Evolutionary conservation across 2,888 invertebrate species (phyloP).

Genomic region (Brachyopa scutellaris): DNA sequence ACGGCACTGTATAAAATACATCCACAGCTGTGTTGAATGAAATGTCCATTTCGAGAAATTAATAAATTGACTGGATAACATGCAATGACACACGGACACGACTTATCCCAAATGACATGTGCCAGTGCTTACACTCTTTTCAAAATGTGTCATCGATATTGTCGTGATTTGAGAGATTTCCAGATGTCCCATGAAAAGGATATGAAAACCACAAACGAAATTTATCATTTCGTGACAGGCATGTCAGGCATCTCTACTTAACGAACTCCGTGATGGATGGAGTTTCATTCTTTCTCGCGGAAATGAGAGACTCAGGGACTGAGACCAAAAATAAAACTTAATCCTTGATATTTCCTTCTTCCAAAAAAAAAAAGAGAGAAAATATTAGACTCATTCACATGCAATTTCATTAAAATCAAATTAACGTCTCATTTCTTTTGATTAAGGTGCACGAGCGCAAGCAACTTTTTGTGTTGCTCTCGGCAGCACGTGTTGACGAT

Average conservation of each 20-base stretch:
- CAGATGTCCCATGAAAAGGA: too few relatives aligned
- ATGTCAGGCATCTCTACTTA: too few relatives aligned
- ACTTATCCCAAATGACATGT: too few relatives aligned
- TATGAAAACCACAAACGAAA: too few relatives aligned
- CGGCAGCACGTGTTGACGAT: constrained; percentile 2
- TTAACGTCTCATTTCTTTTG: constrained; percentile 29
- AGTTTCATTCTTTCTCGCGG: not conserved
- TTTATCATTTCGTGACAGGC: not conserved
- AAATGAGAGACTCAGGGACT: too few relatives aligned
- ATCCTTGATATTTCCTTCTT: not conserved
- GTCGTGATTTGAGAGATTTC: too few relatives aligned
- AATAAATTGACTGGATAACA: not conserved
- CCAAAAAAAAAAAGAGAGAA: too few relatives aligned
- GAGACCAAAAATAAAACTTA: constrained; percentile 6
- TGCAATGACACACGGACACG: too few relatives aligned
- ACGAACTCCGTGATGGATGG: not conserved
- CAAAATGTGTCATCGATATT: too few relatives aligned
- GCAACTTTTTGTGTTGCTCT: not conserved
- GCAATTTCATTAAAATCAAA: constrained; percentile 29
- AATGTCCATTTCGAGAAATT: not conserved
- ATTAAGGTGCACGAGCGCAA: not conserved
- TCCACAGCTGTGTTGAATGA: too few relatives aligned
- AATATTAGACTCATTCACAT: constrained; percentile 25
- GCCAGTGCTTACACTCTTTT: too few relatives aligned
- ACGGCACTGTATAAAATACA: too few relatives aligned